Evolutionary conservation across 1,140 invertebrate genomes (phyloP).

Genomic region (Penaeus vannamei): DNA sequence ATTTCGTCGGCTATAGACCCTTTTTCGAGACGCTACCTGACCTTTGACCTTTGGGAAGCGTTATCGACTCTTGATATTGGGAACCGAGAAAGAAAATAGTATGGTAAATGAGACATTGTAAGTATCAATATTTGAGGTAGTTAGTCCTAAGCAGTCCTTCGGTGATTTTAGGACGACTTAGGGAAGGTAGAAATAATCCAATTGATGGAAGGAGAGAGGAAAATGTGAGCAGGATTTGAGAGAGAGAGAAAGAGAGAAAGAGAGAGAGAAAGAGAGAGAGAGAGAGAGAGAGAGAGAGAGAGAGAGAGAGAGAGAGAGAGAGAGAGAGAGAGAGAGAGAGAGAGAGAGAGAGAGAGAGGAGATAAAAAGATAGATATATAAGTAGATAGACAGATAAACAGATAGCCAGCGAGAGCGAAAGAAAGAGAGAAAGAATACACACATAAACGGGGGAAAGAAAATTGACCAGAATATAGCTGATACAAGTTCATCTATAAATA

Average conservation of each 20-base stretch:
- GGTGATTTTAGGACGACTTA: neutral
- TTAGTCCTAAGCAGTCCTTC: no score
- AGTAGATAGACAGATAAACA: slow-evolving; percentile 1
- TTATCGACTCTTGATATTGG: no score
- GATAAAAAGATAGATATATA: no score
- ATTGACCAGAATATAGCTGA: neutral
- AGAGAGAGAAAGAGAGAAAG: slow-evolving; percentile 31
- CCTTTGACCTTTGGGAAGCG: no score
- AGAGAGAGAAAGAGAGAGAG: neutral
- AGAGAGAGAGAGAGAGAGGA: neutral
- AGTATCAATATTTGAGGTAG: no score
- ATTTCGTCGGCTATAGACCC: no score
- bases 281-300: neutral
- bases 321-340: slow-evolving; percentile 29
- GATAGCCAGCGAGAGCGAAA: neutral
- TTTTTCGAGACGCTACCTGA: no score
- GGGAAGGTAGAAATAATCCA: neutral
- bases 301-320: neutral
- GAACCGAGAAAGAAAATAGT: no score
- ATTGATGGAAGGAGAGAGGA: neutral
- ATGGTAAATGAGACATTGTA: no score
- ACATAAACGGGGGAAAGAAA: no score
- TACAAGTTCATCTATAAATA: neutral
- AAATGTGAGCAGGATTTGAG: neutral
- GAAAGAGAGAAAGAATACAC: neutral